Percentiles rank a stretch among this genome's conserved stretches.
phyloP scores from a whole-genome alignment of 2,113 vertebrate species.

The Hippocampus guttulatus region DNA sequence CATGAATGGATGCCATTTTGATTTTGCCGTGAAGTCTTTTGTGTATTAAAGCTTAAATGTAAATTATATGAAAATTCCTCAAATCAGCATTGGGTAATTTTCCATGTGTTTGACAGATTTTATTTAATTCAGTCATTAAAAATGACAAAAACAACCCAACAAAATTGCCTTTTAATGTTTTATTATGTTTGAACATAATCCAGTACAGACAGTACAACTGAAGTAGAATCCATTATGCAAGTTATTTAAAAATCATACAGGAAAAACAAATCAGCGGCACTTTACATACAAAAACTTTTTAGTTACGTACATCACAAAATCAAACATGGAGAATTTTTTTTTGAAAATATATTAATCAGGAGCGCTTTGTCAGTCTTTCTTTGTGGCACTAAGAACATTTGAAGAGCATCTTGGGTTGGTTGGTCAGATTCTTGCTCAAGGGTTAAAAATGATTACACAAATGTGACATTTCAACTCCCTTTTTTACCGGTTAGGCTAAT shows the following conservation, averaged over 20 bases:
- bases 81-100: no score
- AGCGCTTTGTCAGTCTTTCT: not conserved
- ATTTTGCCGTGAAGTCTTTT: not conserved
- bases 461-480: not conserved
- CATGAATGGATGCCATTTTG: not conserved
- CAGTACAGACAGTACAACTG: not conserved
- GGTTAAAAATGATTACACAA: not conserved
- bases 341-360: not conserved
- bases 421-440: not conserved
- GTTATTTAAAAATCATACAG: conserved; percentile 14
- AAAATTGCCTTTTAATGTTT: conserved; percentile 9
- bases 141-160: not conserved
- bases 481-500: not conserved
- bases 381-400: conserved; percentile 2
- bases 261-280: conserved; percentile 15
- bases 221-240: conserved; percentile 17
- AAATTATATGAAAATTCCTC: no score
- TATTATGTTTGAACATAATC: conserved; percentile 13
- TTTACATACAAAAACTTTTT: conserved; percentile 19
- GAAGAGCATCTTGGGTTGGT: not conserved
- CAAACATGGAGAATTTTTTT: not conserved
- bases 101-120: no score
- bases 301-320: not conserved
- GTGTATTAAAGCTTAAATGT: no score
- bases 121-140: no score